Evolutionary conservation across 2,888 invertebrate species (phyloP).

Genomic region (Cheilosia grossa): DNA sequence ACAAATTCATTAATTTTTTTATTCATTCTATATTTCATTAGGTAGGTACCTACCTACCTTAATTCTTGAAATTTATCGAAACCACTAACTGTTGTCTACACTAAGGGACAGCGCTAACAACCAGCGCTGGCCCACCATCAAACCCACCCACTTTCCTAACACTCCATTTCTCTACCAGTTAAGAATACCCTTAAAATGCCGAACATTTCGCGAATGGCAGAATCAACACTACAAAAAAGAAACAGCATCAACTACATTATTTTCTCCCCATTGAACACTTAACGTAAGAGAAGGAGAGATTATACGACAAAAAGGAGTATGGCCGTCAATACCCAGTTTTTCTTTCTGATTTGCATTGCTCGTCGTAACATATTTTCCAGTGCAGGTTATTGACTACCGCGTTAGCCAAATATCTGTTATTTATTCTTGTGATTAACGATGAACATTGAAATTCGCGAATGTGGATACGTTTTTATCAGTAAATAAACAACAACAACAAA

Average conservation of each 20-base stretch:
- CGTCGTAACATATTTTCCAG: conserved; percentile 69
- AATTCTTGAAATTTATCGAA: no score
- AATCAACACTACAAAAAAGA: conserved; percentile 12
- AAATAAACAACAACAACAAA: conserved; percentile 41
- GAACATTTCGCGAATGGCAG: not conserved
- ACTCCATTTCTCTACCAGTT: not conserved
- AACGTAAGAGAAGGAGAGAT: conserved; percentile 31
- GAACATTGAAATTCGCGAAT: conserved; percentile 36
- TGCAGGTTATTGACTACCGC: conserved; percentile 62
- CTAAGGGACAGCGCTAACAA: not conserved
- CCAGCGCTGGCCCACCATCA: not conserved
- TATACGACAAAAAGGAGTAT: conserved; percentile 54
- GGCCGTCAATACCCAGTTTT: conserved; percentile 64
- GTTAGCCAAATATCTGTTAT: conserved; percentile 49
- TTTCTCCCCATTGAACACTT: not conserved
- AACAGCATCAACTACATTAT: conserved; percentile 28
- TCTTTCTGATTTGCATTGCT: conserved; percentile 68
- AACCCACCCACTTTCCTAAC: not conserved
- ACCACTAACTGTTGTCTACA: no score
- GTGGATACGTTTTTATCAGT: conserved; percentile 10
- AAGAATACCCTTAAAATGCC: not conserved
- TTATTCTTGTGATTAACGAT: conserved; percentile 33
- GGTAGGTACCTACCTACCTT: no score
- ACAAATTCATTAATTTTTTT: no score
- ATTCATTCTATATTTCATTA: no score